Conservation (phyloP, 2,888 invertebrate genomes). For the Torymus tubicola region DNA sequence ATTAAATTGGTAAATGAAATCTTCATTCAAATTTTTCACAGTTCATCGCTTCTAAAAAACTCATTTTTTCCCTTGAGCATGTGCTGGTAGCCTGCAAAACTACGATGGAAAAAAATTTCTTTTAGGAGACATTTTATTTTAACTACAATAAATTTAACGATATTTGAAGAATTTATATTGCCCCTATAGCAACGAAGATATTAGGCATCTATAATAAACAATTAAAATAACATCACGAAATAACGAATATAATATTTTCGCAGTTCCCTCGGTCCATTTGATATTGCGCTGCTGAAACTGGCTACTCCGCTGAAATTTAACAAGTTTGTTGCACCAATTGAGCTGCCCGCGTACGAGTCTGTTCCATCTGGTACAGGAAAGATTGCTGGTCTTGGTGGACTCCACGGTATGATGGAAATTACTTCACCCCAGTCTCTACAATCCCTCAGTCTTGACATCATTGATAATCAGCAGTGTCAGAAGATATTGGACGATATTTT, state of each 20-base stretch:
- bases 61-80: too few species aligned
- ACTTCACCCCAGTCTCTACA: slow-evolving; percentile 69
- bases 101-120: too few species aligned
- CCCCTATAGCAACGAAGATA: too few species aligned
- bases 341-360: slow-evolving; percentile 70
- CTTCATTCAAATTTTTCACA: too few species aligned
- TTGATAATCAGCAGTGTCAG: slow-evolving; percentile 64
- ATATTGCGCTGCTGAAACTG: slow-evolving; percentile 78
- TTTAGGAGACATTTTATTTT: too few species aligned
- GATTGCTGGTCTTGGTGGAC: slow-evolving; percentile 77
- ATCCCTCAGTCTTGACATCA: slow-evolving; percentile 65
- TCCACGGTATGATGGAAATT: slow-evolving; percentile 59
- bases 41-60: too few species aligned
- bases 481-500: slow-evolving; percentile 56
- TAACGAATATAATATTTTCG: slow-evolving; percentile 39
- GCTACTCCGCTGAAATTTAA: slow-evolving; percentile 67
- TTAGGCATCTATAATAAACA: background rate
- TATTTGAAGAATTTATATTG: too few species aligned
- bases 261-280: slow-evolving; percentile 75
- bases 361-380: slow-evolving; percentile 69
- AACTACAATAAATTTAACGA: too few species aligned
- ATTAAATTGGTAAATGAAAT: too few species aligned
- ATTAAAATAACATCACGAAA: background rate
- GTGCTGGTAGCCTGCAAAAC: too few species aligned
- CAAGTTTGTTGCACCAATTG: slow-evolving; percentile 71